Evolutionary conservation across 2,113 vertebrate genomes (phyloP).

Genomic region (Boulengerochromis microlepis): DNA sequence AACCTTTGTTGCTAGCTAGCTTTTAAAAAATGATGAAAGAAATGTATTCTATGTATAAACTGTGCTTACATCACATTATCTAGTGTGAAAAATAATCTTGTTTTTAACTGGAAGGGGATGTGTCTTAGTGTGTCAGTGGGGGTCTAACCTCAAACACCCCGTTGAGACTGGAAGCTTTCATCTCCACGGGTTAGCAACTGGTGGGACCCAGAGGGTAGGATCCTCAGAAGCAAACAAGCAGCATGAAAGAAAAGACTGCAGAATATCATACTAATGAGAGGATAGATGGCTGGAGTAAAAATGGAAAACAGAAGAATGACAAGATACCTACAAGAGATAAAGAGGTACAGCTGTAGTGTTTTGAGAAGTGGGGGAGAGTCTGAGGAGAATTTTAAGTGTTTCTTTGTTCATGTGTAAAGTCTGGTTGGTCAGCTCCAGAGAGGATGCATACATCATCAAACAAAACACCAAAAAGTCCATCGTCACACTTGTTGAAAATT

Average conservation of each 20-base stretch:
- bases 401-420: conserved; percentile 50
- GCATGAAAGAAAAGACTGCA: conserved; percentile 13
- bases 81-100: not conserved
- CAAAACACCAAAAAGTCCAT: conserved; percentile 39
- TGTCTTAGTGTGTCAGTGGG: not conserved
- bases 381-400: conserved; percentile 53
- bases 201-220: conserved; percentile 6
- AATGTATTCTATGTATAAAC: not conserved
- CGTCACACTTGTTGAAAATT: conserved; percentile 34
- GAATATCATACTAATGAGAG: conserved; percentile 42
- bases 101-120: not conserved
- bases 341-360: conserved; percentile 3
- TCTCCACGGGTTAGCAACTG: conserved; percentile 19
- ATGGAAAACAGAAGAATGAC: not conserved
- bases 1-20: not conserved
- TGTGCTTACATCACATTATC: not conserved
- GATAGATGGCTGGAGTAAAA: not conserved
- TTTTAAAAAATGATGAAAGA: not conserved
- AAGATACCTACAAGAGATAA: conserved; percentile 1
- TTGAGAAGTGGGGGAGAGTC: conserved; percentile 3
- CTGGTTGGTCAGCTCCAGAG: conserved; percentile 33
- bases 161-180: conserved; percentile 19
- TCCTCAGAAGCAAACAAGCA: conserved; percentile 28
- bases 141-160: conserved; percentile 16
- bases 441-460: conserved; percentile 54